phyloP scores from a whole-genome alignment of 1,140 invertebrate species.

The Formica selysi region DNA sequence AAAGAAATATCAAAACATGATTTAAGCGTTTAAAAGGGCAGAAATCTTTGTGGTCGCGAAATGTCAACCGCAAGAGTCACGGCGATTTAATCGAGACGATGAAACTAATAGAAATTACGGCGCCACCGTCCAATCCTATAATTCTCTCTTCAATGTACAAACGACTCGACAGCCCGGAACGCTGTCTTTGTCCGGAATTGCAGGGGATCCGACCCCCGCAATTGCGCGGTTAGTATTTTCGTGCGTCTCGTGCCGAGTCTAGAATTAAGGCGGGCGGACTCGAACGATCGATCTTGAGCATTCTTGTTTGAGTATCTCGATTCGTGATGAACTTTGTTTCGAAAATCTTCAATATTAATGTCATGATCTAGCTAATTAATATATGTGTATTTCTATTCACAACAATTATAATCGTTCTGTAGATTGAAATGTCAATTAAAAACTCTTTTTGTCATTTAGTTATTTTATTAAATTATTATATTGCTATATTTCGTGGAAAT shows the following conservation, averaged over 20 bases:
- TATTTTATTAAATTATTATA: constrained; percentile 1
- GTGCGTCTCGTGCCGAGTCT: constrained; percentile 9
- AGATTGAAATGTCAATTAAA: background rate
- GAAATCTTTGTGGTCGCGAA: background rate
- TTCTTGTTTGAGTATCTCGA: background rate
- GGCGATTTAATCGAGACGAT: constrained; percentile 68
- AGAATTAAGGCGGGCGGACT: constrained; percentile 19
- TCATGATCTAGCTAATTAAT: background rate
- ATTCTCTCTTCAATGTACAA: constrained; percentile 26
- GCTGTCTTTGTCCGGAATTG: constrained; percentile 21
- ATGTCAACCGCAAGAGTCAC: constrained; percentile 24
- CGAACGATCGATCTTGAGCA: constrained; percentile 11
- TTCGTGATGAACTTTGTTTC: background rate
- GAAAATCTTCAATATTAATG: background rate
- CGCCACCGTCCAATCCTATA: constrained; percentile 45
- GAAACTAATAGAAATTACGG: constrained; percentile 51
- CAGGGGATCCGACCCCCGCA: background rate
- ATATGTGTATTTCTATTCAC: background rate
- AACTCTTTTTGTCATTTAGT: background rate
- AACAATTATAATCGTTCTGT: background rate
- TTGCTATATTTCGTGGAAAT: background rate
- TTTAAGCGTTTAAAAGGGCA: background rate
- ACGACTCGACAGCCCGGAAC: constrained; percentile 23
- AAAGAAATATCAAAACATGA: background rate
- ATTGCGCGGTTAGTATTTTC: constrained; percentile 38